Base-by-base conservation (phyloP, 2,888 invertebrate genomes). In the Rhagonycha lutea region DNA sequence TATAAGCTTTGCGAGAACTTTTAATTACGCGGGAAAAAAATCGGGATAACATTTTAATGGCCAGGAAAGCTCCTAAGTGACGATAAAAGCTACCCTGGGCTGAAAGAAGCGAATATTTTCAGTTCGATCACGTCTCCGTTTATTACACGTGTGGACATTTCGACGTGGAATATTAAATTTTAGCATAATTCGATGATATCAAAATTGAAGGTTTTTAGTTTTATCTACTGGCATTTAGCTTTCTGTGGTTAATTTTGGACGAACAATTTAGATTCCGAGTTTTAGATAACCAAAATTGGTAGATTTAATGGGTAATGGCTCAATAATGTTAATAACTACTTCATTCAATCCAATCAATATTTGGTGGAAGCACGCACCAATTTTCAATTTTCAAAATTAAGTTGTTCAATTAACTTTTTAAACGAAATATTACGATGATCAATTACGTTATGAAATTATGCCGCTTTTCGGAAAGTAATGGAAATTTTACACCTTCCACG, bases 1-100 rank as follows among this genome's bases (percentile, higher is more conserved):
- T 63, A 28, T 47, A 62, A 76, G 73, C 73, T 73, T 28, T 65
- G 32, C 28, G 14, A 11, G 69, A 29, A 69, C 61, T 72, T 75
- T 32, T 29, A 61, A 69, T 73, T 29, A 32, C 32, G 69, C 69
- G 18, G 12, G 63, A 12, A n/a, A 65, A 63, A 47, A 47, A 47
- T 47, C 47, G 47, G 47, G 47, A 47, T 47, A 47, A 47, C 47
- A 47, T 47, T 47, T 47, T 47, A 47, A 47, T 47, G 47, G 47
- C 2, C 47, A n/a, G 47, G n/a, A 47, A 47, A 47, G 47, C 47
- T 47, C 47, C 47, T 47, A 47, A 47, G 47, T 47, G 47, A 47
- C 47, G n/a, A 47, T 47, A 47, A 47, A 47, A 47, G 47, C 47
- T 47, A 47, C n/a, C 47, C 47, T 7, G 47, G 47, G n/a, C 47